Conservation (phyloP, 2,113 vertebrate species). For the Sinocyclocheilus maitianheensis region DNA sequence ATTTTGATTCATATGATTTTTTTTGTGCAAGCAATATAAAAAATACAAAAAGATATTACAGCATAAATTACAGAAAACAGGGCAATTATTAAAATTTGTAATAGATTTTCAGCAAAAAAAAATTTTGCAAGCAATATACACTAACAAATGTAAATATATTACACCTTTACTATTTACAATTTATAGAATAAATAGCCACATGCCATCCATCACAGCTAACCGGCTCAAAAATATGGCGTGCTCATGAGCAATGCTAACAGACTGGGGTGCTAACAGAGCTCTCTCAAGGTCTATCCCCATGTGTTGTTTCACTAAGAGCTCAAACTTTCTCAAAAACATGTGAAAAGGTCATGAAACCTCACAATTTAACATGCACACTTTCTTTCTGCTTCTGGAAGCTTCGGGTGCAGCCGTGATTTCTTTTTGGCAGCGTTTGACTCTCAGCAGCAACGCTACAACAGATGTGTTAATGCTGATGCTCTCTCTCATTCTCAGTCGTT, state of each 20-base stretch:
- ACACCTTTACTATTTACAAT: neutral
- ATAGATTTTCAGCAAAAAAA: too few relatives aligned
- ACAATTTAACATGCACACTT: neutral
- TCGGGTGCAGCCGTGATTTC: neutral
- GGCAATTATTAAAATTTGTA: neutral
- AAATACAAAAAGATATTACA: neutral
- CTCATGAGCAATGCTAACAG: neutral
- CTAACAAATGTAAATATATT: neutral
- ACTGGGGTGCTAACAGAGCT: neutral
- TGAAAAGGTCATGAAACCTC: constrained; percentile 5
- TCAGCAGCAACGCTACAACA: constrained; percentile 17
- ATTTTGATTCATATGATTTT: neutral
- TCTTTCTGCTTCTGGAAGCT: constrained; percentile 19
- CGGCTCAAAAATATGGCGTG: neutral
- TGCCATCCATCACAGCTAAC: neutral
- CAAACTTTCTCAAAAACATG: constrained; percentile 30
- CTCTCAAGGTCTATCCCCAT: neutral
- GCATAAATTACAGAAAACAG: neutral
- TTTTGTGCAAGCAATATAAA: neutral
- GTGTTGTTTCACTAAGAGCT: constrained; percentile 6
- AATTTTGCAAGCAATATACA: neutral
- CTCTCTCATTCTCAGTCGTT: constrained; percentile 61
- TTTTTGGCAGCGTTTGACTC: constrained; percentile 62
- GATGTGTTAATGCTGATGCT: constrained; percentile 70
- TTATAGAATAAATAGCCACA: neutral